These are phyloP conservation scores for Phalacrocorax carbo DNA, from an alignment of 2,113 vertebrate species.

Conservation along the genomic window DNA sequence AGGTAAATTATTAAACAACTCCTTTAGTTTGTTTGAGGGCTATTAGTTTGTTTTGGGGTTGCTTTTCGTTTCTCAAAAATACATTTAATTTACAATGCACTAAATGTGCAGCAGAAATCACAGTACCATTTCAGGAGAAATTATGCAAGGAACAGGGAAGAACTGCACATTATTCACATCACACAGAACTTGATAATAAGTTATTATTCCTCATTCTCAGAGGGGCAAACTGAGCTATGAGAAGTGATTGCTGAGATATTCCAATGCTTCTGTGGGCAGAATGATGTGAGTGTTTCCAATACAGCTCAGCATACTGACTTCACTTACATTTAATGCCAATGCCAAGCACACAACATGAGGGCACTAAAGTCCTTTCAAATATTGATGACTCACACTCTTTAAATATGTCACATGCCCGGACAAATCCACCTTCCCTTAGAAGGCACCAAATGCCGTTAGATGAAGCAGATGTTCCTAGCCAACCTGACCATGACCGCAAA, in stretches of 20 bases:
- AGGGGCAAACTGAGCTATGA: not conserved
- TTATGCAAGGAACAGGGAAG: constrained; percentile 11
- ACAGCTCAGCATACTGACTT: constrained; percentile 11
- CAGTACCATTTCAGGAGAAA: constrained; percentile 29
- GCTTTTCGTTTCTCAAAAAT: not conserved
- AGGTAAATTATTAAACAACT: constrained; percentile 19
- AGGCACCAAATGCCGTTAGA: constrained; percentile 34
- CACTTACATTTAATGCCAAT: not conserved
- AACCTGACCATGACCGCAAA: not conserved
- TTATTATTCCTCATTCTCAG: constrained; percentile 24
- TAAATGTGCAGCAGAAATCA: constrained; percentile 20
- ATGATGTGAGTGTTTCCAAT: constrained; percentile 5
- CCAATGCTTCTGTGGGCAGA: not conserved
- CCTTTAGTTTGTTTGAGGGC: not conserved
- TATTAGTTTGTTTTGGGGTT: not conserved
- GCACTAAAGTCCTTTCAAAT: constrained; percentile 37
- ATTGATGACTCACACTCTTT: constrained; percentile 39
- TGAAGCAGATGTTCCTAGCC: constrained; percentile 34
- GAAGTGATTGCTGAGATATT: not conserved
- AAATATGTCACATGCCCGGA: constrained; percentile 11
- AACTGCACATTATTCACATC: not conserved
- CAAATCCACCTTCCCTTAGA: constrained; percentile 54
- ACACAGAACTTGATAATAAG: constrained; percentile 30
- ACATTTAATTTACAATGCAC: constrained; percentile 8
- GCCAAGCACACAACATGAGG: constrained; percentile 7